A percentile compares a stretch with the other conserved stretches of the same genome.
Conservation (phyloP, 2,888 invertebrate genomes). For the Lysandra bellargus region DNA sequence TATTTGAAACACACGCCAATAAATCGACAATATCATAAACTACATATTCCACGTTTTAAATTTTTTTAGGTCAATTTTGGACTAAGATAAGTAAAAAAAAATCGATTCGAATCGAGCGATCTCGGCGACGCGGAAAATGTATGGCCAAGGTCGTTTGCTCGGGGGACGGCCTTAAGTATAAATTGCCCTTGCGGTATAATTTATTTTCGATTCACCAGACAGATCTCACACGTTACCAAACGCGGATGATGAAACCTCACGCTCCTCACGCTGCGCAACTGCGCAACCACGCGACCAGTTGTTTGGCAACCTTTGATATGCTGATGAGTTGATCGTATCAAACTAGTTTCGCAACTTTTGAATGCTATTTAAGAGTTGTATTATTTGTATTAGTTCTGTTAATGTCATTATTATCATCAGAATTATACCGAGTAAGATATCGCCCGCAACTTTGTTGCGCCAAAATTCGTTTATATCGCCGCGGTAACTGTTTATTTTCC, state of each 20-base stretch:
- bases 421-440: neutral
- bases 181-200: too few species aligned
- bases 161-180: too few species aligned
- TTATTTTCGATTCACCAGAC: neutral
- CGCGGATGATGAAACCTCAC: neutral
- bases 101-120: too few species aligned
- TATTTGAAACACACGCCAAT: too few species aligned
- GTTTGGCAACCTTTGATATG: constrained; percentile 18
- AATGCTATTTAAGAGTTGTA: neutral
- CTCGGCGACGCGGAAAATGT: too few species aligned
- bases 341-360: constrained; percentile 4
- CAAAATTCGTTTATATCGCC: too few species aligned
- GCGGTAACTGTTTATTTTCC: too few species aligned
- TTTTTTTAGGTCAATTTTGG: too few species aligned
- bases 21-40: too few species aligned
- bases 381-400: neutral
- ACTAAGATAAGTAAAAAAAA: too few species aligned
- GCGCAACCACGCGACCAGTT: neutral
- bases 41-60: too few species aligned
- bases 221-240: neutral
- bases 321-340: constrained; percentile 4
- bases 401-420: neutral
- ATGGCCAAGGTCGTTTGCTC: too few species aligned
- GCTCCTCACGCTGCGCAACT: neutral
- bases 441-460: neutral